A percentile compares a stretch with the other conserved stretches of the same genome.
Conservation (phyloP, 2,113 vertebrate genomes). For the Myotis davidii region DNA sequence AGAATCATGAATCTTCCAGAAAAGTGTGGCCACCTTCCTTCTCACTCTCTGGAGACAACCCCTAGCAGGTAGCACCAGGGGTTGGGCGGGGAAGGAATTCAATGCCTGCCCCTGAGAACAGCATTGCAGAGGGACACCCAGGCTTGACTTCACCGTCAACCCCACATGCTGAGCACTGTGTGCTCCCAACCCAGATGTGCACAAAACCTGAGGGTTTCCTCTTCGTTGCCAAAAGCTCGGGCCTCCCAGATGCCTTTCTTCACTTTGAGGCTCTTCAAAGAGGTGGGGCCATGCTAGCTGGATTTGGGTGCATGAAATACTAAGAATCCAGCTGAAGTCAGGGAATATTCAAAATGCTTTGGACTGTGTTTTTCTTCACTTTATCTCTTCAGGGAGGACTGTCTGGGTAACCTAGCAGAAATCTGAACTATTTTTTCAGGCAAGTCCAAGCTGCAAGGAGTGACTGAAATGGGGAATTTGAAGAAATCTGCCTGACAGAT, state of each 20-base stretch:
- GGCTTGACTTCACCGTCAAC: neutral
- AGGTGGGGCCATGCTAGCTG: neutral
- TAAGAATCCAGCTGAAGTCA: neutral
- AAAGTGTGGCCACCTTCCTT: neutral
- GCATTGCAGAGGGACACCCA: neutral
- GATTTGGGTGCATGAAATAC: neutral
- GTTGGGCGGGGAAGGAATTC: neutral
- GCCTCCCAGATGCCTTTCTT: neutral
- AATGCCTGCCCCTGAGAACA: neutral
- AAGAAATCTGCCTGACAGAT: neutral
- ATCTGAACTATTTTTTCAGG: neutral
- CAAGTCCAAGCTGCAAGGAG: neutral
- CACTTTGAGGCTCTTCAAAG: neutral
- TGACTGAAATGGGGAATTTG: neutral
- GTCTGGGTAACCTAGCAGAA: conserved; percentile 7
- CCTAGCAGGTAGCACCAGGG: neutral
- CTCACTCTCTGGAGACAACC: neutral
- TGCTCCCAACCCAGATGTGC: neutral
- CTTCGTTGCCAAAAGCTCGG: neutral
- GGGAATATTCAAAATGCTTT: neutral
- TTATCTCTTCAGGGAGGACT: neutral
- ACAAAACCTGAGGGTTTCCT: neutral
- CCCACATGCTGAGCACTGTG: neutral
- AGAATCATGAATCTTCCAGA: conserved; percentile 2
- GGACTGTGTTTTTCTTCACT: neutral